Conservation (phyloP, 2,888 invertebrate species). For the Enoplolaimus lenunculus region DNA sequence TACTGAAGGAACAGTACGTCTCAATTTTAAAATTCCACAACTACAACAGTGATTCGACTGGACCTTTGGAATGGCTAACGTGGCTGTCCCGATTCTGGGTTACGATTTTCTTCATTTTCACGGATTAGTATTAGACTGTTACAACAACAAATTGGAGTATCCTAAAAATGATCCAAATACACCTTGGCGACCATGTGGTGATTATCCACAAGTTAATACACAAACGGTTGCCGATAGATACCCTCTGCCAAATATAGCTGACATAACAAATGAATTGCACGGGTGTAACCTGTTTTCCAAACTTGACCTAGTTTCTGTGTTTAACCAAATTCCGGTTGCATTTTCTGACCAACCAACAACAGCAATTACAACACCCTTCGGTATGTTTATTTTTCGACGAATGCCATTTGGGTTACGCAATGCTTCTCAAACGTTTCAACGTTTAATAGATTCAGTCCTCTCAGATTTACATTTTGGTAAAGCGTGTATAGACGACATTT, state of each 20-base stretch:
- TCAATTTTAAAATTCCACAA: no score
- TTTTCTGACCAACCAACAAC: slow-evolving; percentile 23
- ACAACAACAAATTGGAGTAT: no score
- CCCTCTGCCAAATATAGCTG: slow-evolving; percentile 14
- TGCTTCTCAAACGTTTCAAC: slow-evolving; percentile 26
- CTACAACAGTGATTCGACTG: no score
- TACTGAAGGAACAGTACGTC: no score
- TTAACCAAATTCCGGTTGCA: slow-evolving; percentile 20
- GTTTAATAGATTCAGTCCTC: slow-evolving; percentile 17
- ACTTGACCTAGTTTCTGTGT: slow-evolving; percentile 21
- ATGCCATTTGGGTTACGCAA: slow-evolving; percentile 26
- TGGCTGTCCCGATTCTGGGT: background rate
- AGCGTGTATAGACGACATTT: background rate
- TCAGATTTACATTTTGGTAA: background rate
- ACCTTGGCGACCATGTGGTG: slow-evolving; percentile 5
- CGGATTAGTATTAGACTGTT: no score
- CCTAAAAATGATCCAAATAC: background rate
- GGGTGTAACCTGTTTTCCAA: slow-evolving; percentile 2
- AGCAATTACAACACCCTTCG: slow-evolving; percentile 22
- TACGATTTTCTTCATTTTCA: background rate
- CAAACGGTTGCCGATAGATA: slow-evolving; percentile 3
- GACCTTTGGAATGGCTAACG: slow-evolving; percentile 6
- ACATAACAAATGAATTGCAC: background rate
- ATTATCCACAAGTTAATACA: slow-evolving; percentile 11
- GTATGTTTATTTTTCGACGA: slow-evolving; percentile 25